Conservation (phyloP, 1,140 invertebrate species). For the Penaeus chinensis region DNA sequence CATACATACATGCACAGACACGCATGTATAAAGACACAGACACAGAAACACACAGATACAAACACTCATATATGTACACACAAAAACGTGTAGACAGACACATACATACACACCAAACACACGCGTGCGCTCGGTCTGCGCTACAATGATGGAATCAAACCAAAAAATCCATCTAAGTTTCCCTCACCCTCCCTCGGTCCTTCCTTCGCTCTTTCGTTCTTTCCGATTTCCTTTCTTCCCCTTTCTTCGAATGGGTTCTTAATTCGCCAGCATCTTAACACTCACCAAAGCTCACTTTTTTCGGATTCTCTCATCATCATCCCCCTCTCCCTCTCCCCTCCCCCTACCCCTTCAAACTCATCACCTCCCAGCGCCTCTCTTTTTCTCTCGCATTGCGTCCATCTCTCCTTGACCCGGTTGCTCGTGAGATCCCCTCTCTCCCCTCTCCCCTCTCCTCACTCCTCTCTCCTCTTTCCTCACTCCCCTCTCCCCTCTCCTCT, state of each 20-base stretch:
- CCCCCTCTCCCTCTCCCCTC: background rate
- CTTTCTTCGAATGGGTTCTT: background rate
- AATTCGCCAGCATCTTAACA: no score
- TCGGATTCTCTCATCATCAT: background rate
- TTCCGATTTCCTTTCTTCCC: slow-evolving; percentile 8
- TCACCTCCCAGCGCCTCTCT: background rate
- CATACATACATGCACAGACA: no score
- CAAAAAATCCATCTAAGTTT: background rate
- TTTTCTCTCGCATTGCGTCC: background rate
- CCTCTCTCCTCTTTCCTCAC: background rate
- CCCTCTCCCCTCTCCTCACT: background rate
- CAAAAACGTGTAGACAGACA: background rate
- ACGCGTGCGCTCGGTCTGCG: no score
- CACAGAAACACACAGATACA: no score
- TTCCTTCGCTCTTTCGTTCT: slow-evolving; percentile 11
- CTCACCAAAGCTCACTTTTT: no score
- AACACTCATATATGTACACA: background rate
- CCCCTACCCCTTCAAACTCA: background rate
- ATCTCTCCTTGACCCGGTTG: background rate
- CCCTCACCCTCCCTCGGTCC: slow-evolving; percentile 2
- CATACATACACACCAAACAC: background rate
- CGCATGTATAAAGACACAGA: no score
- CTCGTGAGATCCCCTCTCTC: background rate
- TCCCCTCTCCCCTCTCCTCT: background rate
- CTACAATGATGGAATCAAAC: no score